Evolutionary conservation across 2,888 invertebrate genomes (phyloP).

Genomic region (Dusona sp.): DNA sequence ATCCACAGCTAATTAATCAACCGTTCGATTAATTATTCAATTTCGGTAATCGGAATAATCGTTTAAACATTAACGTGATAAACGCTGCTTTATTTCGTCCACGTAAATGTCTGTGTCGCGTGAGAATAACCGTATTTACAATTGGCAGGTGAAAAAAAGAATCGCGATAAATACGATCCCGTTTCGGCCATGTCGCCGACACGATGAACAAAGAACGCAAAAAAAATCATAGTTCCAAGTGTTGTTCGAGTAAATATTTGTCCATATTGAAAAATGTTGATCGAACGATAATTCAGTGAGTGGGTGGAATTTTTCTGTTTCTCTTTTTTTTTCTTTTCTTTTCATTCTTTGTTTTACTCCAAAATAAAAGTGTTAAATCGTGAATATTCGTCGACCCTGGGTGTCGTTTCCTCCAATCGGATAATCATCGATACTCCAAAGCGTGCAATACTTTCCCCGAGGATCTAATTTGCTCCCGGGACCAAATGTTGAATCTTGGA

Average conservation of each 20-base stretch:
- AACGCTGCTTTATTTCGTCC: not conserved
- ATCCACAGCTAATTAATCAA: not conserved
- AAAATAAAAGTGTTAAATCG: slow-evolving; percentile 4
- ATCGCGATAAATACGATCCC: slow-evolving; percentile 19
- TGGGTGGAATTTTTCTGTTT: slow-evolving; percentile 17
- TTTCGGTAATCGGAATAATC: not conserved
- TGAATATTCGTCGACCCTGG: not conserved
- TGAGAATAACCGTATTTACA: slow-evolving; percentile 27
- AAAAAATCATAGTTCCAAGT: slow-evolving; percentile 12
- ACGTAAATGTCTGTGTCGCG: slow-evolving; percentile 56
- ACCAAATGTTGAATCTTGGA: slow-evolving; percentile 82
- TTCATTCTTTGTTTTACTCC: not conserved
- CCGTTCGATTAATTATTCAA: not conserved
- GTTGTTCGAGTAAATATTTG: not conserved
- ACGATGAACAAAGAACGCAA: slow-evolving; percentile 37
- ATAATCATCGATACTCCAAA: slow-evolving; percentile 12
- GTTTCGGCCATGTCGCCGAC: slow-evolving; percentile 12
- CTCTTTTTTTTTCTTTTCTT: slow-evolving; percentile 17
- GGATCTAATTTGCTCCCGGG: slow-evolving; percentile 9
- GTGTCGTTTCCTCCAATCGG: not conserved
- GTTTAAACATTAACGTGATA: not conserved
- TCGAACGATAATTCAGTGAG: slow-evolving; percentile 52
- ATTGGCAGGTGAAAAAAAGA: slow-evolving; percentile 44
- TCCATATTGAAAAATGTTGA: slow-evolving; percentile 18
- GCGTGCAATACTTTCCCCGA: not conserved